Conservation (phyloP, 2,113 vertebrate species). For the Elaphurus davidianus region DNA sequence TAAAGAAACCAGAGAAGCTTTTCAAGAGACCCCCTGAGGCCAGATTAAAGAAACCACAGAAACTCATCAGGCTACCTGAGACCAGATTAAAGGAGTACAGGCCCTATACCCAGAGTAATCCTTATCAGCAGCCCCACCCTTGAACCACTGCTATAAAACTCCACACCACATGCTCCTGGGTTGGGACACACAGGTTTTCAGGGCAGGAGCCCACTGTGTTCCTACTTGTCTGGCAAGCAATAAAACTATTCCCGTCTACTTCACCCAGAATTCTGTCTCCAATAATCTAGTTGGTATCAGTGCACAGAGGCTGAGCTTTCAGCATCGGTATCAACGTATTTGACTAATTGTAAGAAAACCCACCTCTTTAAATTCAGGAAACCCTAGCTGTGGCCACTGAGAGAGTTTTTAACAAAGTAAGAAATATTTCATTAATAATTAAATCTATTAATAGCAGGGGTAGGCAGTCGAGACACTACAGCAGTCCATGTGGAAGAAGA, state of each 20-base stretch:
- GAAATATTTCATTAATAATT: neutral
- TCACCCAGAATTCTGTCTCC: neutral
- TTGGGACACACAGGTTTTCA: neutral
- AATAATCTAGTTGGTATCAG: neutral
- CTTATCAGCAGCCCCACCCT: neutral
- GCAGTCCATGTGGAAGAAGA: neutral
- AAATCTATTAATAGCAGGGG: neutral
- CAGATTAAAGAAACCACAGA: neutral
- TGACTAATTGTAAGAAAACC: neutral
- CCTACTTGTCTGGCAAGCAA: neutral
- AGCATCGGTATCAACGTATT: neutral
- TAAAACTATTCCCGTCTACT: neutral
- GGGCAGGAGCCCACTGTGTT: neutral
- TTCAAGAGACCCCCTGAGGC: neutral
- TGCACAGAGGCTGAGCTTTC: neutral
- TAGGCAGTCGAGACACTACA: neutral
- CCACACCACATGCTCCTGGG: neutral
- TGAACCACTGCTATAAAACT: neutral
- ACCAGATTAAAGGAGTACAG: neutral
- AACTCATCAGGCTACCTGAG: neutral
- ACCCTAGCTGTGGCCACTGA: neutral
- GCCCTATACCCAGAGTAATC: neutral
- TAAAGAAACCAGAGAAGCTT: neutral
- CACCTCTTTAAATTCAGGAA: neutral
- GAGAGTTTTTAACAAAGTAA: neutral